Evolutionary conservation across 1,140 invertebrate species (phyloP).

Genomic region (Drosophila repleta): DNA sequence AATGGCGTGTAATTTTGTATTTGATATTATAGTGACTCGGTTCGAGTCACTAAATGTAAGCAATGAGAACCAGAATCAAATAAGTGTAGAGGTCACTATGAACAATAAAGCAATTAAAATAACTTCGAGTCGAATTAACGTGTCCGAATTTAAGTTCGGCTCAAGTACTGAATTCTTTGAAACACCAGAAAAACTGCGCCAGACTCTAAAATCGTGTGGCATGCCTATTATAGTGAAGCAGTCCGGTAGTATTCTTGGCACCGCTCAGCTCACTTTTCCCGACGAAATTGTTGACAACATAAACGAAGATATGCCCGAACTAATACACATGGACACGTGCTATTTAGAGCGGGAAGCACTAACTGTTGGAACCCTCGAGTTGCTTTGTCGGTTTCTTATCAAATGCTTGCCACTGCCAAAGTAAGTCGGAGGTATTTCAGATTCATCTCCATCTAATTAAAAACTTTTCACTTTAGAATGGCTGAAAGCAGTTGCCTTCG

Average conservation of each 20-base stretch:
- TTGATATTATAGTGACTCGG: slow-evolving; percentile 40
- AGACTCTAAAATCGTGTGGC: slow-evolving; percentile 37
- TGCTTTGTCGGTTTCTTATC: slow-evolving; percentile 44
- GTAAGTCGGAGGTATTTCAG: slow-evolving; percentile 20
- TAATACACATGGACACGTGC: slow-evolving; percentile 36
- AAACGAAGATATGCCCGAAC: slow-evolving; percentile 34
- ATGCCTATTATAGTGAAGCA: slow-evolving; percentile 39
- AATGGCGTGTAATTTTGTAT: slow-evolving; percentile 34
- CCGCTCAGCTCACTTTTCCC: slow-evolving; percentile 35
- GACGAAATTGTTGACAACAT: slow-evolving; percentile 29
- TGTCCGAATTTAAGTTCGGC: slow-evolving; percentile 33
- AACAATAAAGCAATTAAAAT: slow-evolving; percentile 11
- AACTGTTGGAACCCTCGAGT: slow-evolving; percentile 32
- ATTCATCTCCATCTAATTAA: background rate
- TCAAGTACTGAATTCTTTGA: slow-evolving; percentile 10
- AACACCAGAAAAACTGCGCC: slow-evolving; percentile 24
- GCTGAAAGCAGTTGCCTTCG: slow-evolving; percentile 5
- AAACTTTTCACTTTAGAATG: background rate
- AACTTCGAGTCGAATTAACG: slow-evolving; percentile 48
- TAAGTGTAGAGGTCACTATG: slow-evolving; percentile 29
- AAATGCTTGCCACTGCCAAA: slow-evolving; percentile 6
- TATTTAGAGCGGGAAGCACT: background rate
- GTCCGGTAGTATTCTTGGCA: slow-evolving; percentile 21
- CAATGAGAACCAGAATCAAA: background rate
- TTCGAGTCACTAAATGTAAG: background rate